These are phyloP conservation scores for Silurus asotus DNA, from an alignment of 2,113 vertebrate species.

Conservation along the genomic window DNA sequence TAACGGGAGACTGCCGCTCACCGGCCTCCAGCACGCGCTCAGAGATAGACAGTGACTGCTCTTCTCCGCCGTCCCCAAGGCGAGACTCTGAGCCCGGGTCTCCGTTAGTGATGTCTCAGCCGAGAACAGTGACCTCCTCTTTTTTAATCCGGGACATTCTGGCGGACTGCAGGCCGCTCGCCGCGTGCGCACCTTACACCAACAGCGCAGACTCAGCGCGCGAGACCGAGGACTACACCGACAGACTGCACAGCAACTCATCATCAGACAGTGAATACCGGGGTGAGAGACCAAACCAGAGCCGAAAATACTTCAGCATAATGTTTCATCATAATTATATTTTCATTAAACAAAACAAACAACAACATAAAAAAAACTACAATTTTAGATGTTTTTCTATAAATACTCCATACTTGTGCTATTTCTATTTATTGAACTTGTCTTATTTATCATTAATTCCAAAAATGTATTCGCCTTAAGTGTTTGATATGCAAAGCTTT, in stretches of 20 bases:
- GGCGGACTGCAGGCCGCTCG: slow-evolving; percentile 83
- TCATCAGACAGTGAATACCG: slow-evolving; percentile 84
- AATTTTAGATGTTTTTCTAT: background rate
- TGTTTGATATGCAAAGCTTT: background rate
- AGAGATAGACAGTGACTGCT: slow-evolving; percentile 79
- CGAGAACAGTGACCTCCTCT: slow-evolving; percentile 83
- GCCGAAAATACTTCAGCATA: background rate
- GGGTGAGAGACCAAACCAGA: slow-evolving; percentile 72
- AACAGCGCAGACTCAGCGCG: slow-evolving; percentile 76
- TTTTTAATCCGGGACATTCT: slow-evolving; percentile 95
- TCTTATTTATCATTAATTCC: background rate
- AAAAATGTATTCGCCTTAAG: background rate
- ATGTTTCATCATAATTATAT: background rate
- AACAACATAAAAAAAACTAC: no score
- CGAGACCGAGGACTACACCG: slow-evolving; percentile 76
- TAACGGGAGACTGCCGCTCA: slow-evolving; percentile 76
- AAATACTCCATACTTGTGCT: background rate
- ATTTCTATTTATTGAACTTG: background rate
- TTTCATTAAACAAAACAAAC: background rate
- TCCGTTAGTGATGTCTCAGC: slow-evolving; percentile 77
- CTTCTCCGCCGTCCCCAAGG: slow-evolving; percentile 78
- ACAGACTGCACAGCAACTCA: slow-evolving; percentile 77
- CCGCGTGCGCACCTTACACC: slow-evolving; percentile 82
- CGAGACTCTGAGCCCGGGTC: slow-evolving; percentile 76
- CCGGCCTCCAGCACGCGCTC: slow-evolving; percentile 79